A percentile compares a stretch with the other conserved stretches of the same genome.
phyloP scores from a whole-genome alignment of 2,888 invertebrate species.

The Cosmia pyralina region DNA sequence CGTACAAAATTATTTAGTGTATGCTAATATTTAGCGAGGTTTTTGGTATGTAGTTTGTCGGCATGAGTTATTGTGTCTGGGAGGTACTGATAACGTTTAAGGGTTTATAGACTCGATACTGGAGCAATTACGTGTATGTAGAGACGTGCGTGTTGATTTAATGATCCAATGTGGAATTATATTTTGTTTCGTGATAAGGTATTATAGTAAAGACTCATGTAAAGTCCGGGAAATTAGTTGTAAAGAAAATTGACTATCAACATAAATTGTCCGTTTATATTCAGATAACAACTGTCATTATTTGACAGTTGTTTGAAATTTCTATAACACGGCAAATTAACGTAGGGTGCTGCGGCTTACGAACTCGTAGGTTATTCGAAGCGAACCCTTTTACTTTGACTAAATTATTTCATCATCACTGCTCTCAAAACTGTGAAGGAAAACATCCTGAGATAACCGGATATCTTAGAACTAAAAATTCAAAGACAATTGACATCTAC shows the following conservation, averaged over 20 bases:
- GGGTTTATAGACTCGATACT: conserved; percentile 57
- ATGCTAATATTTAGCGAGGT: conserved; percentile 74
- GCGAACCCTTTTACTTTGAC: too few species aligned
- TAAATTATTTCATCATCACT: too few species aligned
- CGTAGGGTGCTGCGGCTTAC: not conserved
- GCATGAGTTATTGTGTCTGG: conserved; percentile 67
- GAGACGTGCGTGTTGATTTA: conserved; percentile 40
- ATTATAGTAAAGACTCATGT: too few species aligned
- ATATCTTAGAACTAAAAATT: too few species aligned
- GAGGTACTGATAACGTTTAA: conserved; percentile 64
- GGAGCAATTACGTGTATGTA: conserved; percentile 43
- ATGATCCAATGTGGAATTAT: conserved; percentile 16
- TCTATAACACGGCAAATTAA: not conserved
- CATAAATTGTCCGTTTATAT: not conserved
- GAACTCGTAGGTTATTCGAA: too few species aligned
- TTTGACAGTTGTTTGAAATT: not conserved
- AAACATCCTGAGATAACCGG: too few species aligned
- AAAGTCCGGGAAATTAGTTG: not conserved
- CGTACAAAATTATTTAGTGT: conserved; percentile 71
- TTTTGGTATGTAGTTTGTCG: conserved; percentile 70
- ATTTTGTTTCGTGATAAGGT: conserved; percentile 21
- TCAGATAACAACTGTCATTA: too few species aligned
- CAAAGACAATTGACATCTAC: too few species aligned
- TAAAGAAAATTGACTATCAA: not conserved
- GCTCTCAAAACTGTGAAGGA: too few species aligned